A percentile compares a stretch with the other conserved stretches of the same genome.
Evolutionary conservation across 1,140 invertebrate genomes (phyloP).

Genomic region (Eumeta japonica): DNA sequence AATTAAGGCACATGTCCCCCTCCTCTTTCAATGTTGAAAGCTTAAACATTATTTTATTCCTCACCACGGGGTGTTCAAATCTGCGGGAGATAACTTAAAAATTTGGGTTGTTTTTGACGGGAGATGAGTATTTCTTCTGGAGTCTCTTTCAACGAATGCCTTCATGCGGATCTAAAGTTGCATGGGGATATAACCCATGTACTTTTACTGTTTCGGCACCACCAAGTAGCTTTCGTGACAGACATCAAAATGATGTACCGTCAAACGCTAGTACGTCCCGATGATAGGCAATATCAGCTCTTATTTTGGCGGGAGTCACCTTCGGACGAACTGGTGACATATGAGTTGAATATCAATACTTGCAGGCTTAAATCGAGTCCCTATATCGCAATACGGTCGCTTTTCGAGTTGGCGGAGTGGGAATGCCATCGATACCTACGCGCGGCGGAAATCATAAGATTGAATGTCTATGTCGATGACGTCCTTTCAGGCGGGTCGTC

Average conservation of each 20-base stretch:
- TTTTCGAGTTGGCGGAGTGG: conserved; percentile 21
- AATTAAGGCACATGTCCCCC: neutral
- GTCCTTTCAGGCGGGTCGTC: conserved; percentile 5
- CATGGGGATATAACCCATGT: conserved; percentile 35
- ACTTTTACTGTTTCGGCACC: conserved; percentile 36
- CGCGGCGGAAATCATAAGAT: conserved; percentile 3
- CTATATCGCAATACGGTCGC: conserved; percentile 25
- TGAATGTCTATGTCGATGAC: conserved; percentile 7
- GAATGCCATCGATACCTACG: conserved; percentile 1
- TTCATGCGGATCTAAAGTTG: conserved; percentile 11
- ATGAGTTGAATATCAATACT: conserved; percentile 30
- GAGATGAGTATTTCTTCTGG: conserved; percentile 4
- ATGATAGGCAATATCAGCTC: conserved; percentile 29
- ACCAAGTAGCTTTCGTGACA: conserved; percentile 20
- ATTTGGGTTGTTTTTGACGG: conserved; percentile 9
- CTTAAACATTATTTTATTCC: neutral
- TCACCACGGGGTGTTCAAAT: neutral
- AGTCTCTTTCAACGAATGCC: conserved; percentile 8
- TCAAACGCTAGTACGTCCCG: conserved; percentile 26
- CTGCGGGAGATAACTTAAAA: neutral
- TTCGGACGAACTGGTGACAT: conserved; percentile 16
- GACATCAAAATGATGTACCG: conserved; percentile 47
- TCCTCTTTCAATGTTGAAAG: neutral
- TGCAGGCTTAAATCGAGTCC: conserved; percentile 34
- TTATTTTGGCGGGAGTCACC: conserved; percentile 35